Evolutionary conservation across 2,888 invertebrate genomes (phyloP), one percentile per base, ranked within the genome.

Genomic region (Oligia strigilis): DNA sequence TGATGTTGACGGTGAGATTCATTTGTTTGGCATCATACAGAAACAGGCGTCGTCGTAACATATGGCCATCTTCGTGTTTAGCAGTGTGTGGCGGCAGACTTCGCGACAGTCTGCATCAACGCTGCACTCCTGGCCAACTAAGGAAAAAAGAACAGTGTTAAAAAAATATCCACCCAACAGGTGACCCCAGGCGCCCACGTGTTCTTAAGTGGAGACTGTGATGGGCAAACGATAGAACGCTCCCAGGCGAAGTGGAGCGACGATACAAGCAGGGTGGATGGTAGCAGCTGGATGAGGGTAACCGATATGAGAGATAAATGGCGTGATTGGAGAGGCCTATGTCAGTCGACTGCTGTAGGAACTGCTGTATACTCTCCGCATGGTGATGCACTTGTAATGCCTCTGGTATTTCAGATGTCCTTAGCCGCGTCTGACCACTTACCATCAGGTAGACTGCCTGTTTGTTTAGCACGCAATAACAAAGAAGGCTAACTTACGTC

Each of bases 51-150:
- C 43, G 9, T 58, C 4, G 52, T 65, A 65, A 6, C 78, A 77
- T 19, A 55, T 55, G 17, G 52, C 49, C 40, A 76, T 29, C 40
- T 19, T 29, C 1, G 76, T 62, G 19, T 49, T 49, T 9, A 2
- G 17, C 40, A 64, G 6, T 4, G 2, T 4, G 17, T 29, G 23
- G 13, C 64, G 49, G 43, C 77, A 77, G 13, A 77, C 29, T 19
- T 77, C 8, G 43, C 52, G 78, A 36, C 78, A 77, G 3, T 77
- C 77, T 17, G 43, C 40, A n/a, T n/a, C n/a, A 19, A 64, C 77
- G 4, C 62, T 6, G 11, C 77, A 77, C 29, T 11, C 17, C 19
- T 62, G 40, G 6, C 29, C 46, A 43, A 52, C 77, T 77, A 29
- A 8, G 29, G 8, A 17, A 17, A 29, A 64, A 43, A 49, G 0